Conservation (phyloP, 2,888 invertebrate genomes). For the Ischnura elegans region DNA sequence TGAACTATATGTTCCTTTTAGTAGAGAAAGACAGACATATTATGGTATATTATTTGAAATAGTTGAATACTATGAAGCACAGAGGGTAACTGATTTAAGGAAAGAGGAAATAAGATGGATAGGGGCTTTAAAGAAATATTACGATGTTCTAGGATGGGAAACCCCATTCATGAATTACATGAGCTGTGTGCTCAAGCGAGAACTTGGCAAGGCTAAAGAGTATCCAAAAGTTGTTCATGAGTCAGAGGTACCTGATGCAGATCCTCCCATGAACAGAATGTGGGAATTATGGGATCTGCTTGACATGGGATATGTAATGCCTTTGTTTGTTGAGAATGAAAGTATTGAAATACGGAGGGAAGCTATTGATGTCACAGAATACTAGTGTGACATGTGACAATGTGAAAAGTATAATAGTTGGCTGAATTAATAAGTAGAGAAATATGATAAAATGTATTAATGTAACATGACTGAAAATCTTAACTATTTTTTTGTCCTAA, state of each 20-base stretch:
- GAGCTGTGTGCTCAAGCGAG: not conserved
- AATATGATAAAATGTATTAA: no score
- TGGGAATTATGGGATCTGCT: not conserved
- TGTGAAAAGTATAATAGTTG: not conserved
- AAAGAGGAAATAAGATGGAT: not conserved
- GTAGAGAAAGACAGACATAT: not conserved
- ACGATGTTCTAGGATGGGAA: not conserved
- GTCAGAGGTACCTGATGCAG: not conserved
- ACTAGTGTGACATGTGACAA: not conserved
- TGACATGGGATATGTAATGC: not conserved
- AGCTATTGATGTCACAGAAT: not conserved
- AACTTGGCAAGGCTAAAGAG: not conserved
- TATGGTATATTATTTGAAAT: not conserved
- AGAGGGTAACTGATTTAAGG: not conserved
- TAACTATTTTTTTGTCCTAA: no score
- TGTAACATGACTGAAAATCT: no score
- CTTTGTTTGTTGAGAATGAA: not conserved
- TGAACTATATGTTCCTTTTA: not conserved
- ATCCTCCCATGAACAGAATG: not conserved
- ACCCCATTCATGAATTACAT: not conserved
- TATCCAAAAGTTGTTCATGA: not conserved
- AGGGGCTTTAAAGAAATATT: not conserved
- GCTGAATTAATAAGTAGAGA: not conserved
- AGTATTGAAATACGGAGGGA: not conserved
- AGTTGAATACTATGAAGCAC: not conserved